Base-by-base conservation (phyloP, 53 echinoderm and acorn worm genomes). In the Astropecten irregularis region DNA sequence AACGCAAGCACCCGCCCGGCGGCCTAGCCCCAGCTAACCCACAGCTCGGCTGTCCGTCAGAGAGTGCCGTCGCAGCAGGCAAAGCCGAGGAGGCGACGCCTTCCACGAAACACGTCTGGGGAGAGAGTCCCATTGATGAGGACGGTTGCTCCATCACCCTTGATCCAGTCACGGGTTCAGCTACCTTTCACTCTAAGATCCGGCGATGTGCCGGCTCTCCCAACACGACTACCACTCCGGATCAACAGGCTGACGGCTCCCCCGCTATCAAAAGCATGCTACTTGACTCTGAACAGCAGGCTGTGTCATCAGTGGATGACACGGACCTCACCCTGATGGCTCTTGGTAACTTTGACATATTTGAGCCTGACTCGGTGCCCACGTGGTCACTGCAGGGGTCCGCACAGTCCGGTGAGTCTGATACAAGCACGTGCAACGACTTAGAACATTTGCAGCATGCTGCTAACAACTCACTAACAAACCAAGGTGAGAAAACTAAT, bases 251-350 rank as follows among this genome's bases (percentile, higher is more conserved):
- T 9, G 28, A 55, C 29, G 16, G 11, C 31, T 15, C 76, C 9
- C 56, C 36, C 40, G 57, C 76, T 57, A 76, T 57, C 76, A 44
- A 42, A 42, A 42, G 79, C 79, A 79, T 79, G 79, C 62, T 30
- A 60, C 61, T 32, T n/a, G 18, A 44, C 2, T 46, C 61, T 33
- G 79, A 62, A 1, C n/a, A n/a, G n/a, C n/a, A n/a, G n/a, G n/a
- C n/a, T n/a, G n/a, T n/a, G n/a, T n/a, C n/a, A n/a, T n/a, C n/a
- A n/a, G n/a, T n/a, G n/a, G 62, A 48, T 34, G 79, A 31, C 3
- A 19, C 19, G 44, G 6, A 42, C 6, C 48, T 46, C 46, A 79
- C 79, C 31, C 23, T 79, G 56, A 62, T 62, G 13, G 42, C 15
- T 18, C 52, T 79, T 8, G 79, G 61, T 46, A 32, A 49, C 48